These are phyloP conservation scores for Megalonaias nervosa DNA, from an alignment of 1,140 invertebrate genomes.

Conservation along the genomic window DNA sequence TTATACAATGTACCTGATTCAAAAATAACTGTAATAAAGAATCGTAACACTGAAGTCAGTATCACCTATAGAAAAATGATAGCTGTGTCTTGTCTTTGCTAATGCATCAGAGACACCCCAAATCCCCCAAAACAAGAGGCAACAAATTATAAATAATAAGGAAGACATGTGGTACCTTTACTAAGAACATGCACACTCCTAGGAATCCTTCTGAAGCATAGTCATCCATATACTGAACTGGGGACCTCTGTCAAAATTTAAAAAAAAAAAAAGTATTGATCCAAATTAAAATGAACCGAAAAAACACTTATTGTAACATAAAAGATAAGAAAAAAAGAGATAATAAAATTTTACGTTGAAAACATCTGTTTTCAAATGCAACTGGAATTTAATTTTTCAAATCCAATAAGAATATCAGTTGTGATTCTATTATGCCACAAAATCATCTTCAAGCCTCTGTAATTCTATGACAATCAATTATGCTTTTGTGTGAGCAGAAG, in stretches of 20 bases:
- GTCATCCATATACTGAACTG: slow-evolving; percentile 54
- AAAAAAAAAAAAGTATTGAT: background rate
- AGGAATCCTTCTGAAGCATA: slow-evolving; percentile 61
- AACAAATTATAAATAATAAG: background rate
- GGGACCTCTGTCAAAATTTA: slow-evolving; percentile 15
- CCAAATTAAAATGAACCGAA: too few species aligned
- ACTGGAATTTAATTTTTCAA: too few species aligned
- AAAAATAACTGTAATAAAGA: background rate
- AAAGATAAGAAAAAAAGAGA: too few species aligned
- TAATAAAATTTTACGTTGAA: too few species aligned
- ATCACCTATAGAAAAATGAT: background rate
- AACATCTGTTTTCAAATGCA: too few species aligned
- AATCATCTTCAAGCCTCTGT: too few species aligned
- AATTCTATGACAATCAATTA: too few species aligned
- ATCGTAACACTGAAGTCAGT: background rate
- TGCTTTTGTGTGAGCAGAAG: too few species aligned
- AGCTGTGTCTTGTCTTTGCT: background rate
- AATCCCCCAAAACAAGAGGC: too few species aligned
- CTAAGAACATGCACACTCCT: slow-evolving; percentile 59
- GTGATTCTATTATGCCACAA: too few species aligned
- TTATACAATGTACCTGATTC: background rate
- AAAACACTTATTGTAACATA: too few species aligned
- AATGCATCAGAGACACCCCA: background rate
- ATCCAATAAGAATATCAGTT: too few species aligned
- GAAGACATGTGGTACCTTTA: slow-evolving; percentile 49